Evolutionary conservation across 1,140 invertebrate genomes (phyloP).

Genomic region (Penaeus japonicus): DNA sequence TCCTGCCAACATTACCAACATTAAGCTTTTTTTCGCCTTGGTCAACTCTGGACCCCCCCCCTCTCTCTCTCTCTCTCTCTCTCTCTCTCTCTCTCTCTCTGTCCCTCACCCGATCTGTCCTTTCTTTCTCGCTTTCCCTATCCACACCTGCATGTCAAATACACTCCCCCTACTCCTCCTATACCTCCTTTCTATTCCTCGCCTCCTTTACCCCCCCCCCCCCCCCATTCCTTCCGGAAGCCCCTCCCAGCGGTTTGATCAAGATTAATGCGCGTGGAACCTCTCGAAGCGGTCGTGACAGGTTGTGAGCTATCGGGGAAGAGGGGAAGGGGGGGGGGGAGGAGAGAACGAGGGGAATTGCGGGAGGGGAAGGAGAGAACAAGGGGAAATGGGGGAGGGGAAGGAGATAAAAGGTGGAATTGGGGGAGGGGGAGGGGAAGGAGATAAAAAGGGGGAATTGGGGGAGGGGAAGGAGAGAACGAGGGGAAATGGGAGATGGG

Average conservation of each 20-base stretch:
- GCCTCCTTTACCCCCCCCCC: not conserved
- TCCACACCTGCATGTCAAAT: too few species aligned
- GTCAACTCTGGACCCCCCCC: not conserved
- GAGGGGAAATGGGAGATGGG: too few species aligned
- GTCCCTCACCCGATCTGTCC: not conserved
- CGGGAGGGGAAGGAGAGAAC: too few species aligned
- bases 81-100: conserved; percentile 15
- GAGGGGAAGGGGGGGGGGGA: not conserved
- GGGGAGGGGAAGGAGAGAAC: not conserved
- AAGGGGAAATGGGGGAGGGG: not conserved
- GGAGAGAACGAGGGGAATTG: not conserved
- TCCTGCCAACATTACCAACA: too few species aligned
- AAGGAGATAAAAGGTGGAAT: not conserved
- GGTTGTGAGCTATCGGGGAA: not conserved
- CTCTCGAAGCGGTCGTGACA: too few species aligned
- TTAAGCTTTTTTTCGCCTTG: too few species aligned
- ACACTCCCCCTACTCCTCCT: not conserved
- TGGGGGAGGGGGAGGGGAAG: not conserved
- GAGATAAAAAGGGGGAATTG: not conserved
- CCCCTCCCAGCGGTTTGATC: not conserved
- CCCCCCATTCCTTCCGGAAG: not conserved
- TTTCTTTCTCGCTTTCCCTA: not conserved
- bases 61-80: not conserved
- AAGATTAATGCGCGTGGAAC: too few species aligned
- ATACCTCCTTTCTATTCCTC: not conserved